These are phyloP conservation scores for Drosophila lacicola DNA, from an alignment of 2,888 invertebrate genomes.

Conservation along the genomic window DNA sequence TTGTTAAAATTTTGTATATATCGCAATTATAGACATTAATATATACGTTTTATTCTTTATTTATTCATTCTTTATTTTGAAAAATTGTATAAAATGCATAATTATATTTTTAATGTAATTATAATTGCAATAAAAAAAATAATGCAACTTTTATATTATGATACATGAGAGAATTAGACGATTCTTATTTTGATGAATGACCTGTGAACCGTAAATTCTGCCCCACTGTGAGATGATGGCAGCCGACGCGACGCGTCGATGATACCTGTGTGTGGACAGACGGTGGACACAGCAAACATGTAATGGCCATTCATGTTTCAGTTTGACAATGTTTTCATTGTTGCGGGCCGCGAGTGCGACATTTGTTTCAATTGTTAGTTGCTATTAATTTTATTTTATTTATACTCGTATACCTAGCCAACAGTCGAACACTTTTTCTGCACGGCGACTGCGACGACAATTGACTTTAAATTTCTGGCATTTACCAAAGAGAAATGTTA, in stretches of 20 bases:
- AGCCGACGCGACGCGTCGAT: constrained; percentile 15
- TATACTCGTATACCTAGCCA: constrained; percentile 34
- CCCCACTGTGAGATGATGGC: constrained; percentile 34
- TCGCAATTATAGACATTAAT: neutral
- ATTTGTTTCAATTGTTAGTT: constrained; percentile 75
- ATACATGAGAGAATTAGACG: no score
- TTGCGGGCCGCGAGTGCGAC: constrained; percentile 33
- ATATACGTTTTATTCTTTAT: neutral
- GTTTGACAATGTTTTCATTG: constrained; percentile 57
- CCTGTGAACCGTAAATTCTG: neutral
- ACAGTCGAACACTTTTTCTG: constrained; percentile 61
- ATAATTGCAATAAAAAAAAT: no score
- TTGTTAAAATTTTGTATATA: neutral
- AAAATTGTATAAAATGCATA: no score
- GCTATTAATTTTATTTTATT: constrained; percentile 68
- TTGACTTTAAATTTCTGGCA: constrained; percentile 73
- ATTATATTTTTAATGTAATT: no score
- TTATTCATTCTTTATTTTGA: neutral
- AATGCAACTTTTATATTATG: no score
- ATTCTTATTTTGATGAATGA: neutral
- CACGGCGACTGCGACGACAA: constrained; percentile 65
- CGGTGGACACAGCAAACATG: constrained; percentile 18
- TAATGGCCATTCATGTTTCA: constrained; percentile 52
- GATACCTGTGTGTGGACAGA: constrained; percentile 34
- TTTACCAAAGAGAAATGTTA: constrained; percentile 67